Evolutionary conservation across 2,888 invertebrate species (phyloP).

Genomic region (Sclerodermus sp.): DNA sequence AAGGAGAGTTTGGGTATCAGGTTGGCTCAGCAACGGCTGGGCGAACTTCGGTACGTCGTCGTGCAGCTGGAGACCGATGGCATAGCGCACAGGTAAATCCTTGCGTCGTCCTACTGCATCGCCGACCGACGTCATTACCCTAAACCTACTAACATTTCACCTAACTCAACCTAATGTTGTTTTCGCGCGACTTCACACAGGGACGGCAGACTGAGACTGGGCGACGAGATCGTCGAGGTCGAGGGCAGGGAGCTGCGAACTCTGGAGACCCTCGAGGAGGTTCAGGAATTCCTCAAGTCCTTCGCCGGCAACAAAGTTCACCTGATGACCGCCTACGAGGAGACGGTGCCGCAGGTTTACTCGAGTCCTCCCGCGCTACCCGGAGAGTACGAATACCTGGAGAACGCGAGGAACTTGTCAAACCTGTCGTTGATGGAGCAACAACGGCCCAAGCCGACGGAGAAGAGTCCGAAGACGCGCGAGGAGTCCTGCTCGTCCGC

Average conservation of each 20-base stretch:
- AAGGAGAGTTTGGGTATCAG: conserved; percentile 74
- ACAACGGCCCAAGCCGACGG: conserved; percentile 16
- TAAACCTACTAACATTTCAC: too few species aligned
- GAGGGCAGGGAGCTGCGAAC: conserved; percentile 81
- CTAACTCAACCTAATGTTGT: too few species aligned
- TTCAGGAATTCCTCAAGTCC: conserved; percentile 51
- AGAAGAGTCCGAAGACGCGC: conserved; percentile 2
- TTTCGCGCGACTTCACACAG: conserved; percentile 60
- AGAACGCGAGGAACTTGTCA: conserved; percentile 44
- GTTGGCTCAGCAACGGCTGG: conserved; percentile 65
- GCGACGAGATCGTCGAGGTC: conserved; percentile 88
- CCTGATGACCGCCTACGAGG: conserved; percentile 51
- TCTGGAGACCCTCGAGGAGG: conserved; percentile 57
- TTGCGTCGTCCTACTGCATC: too few species aligned
- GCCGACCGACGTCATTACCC: too few species aligned
- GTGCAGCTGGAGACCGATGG: conserved; percentile 59
- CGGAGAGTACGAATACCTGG: conserved; percentile 40
- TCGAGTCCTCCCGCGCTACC: conserved; percentile 28
- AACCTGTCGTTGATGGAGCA: conserved; percentile 39
- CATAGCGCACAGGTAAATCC: conserved; percentile 60
- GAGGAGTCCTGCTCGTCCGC: conserved; percentile 12
- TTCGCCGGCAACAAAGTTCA: conserved; percentile 46
- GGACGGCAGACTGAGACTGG: conserved; percentile 78
- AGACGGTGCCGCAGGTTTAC: conserved; percentile 49
- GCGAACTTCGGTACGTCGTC: conserved; percentile 51